phyloP scores from a whole-genome alignment of 2,113 vertebrate genomes.

The Prinia subflava region DNA sequence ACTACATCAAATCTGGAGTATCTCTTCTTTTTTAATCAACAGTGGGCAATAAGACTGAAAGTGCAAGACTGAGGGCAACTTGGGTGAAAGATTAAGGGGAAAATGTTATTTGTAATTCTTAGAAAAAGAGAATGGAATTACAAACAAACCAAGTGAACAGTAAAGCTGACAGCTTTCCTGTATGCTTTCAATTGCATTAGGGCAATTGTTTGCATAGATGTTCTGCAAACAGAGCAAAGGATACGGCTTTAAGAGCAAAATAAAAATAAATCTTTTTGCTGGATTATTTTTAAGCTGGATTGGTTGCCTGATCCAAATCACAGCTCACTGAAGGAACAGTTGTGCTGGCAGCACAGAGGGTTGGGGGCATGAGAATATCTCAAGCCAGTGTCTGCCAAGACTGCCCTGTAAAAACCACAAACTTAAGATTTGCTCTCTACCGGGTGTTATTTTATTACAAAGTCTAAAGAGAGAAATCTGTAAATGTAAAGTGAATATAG shows the following conservation, averaged over 20 bases:
- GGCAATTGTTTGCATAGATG: neutral
- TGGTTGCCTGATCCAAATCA: constrained; percentile 48
- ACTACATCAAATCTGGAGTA: neutral
- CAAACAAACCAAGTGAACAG: neutral
- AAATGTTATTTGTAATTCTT: neutral
- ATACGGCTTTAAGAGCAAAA: constrained; percentile 29
- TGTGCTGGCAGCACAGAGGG: neutral
- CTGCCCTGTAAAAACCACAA: neutral
- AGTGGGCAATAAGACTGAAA: neutral
- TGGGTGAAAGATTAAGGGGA: neutral
- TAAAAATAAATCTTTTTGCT: constrained; percentile 40
- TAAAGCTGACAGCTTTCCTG: neutral
- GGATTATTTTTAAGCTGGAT: constrained; percentile 63
- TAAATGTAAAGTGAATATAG: neutral
- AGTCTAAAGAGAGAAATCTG: neutral
- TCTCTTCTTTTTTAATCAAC: neutral
- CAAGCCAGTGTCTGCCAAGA: neutral
- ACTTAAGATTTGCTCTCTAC: neutral
- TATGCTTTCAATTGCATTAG: neutral
- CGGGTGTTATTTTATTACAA: neutral
- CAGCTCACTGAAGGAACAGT: constrained; percentile 38
- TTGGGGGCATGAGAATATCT: neutral
- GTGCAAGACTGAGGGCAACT: neutral
- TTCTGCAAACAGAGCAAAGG: neutral
- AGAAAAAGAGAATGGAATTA: neutral